Evolutionary conservation across 2,888 invertebrate genomes (phyloP).

Genomic region (Caradrina kadenii): DNA sequence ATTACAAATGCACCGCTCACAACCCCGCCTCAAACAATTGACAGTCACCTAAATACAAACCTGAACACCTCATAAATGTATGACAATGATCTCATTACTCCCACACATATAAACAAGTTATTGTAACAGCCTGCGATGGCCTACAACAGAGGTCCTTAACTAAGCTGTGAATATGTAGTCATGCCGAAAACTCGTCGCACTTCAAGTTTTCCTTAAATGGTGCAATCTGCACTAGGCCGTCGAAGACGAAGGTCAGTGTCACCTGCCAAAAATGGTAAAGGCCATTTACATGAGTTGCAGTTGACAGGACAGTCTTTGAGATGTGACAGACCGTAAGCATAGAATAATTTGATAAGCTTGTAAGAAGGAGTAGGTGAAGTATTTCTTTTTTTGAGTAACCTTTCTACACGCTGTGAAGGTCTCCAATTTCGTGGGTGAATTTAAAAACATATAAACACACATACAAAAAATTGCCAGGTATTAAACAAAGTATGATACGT

Average conservation of each 20-base stretch:
- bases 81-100: constrained; percentile 78
- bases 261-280: constrained; percentile 58
- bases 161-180: constrained; percentile 58
- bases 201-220: constrained; percentile 58
- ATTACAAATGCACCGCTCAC: constrained; percentile 23
- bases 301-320: constrained; percentile 38
- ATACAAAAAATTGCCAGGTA: no score
- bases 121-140: constrained; percentile 56
- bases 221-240: constrained; percentile 60
- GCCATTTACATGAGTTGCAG: constrained; percentile 43
- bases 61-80: constrained; percentile 39
- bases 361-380: no score
- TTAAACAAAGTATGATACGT: no score
- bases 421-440: no score
- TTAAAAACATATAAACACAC: no score
- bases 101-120: constrained; percentile 67
- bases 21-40: constrained; percentile 45
- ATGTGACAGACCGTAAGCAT: constrained; percentile 22
- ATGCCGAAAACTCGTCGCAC: constrained; percentile 52
- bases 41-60: constrained; percentile 45
- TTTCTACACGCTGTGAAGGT: no score
- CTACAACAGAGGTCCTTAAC: constrained; percentile 53
- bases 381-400: no score
- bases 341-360: neutral
- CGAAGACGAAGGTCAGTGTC: constrained; percentile 63